These are phyloP conservation scores for Hydrolagus colliei DNA, from an alignment of 2,797 vertebrate genomes.

Conservation along the genomic window DNA sequence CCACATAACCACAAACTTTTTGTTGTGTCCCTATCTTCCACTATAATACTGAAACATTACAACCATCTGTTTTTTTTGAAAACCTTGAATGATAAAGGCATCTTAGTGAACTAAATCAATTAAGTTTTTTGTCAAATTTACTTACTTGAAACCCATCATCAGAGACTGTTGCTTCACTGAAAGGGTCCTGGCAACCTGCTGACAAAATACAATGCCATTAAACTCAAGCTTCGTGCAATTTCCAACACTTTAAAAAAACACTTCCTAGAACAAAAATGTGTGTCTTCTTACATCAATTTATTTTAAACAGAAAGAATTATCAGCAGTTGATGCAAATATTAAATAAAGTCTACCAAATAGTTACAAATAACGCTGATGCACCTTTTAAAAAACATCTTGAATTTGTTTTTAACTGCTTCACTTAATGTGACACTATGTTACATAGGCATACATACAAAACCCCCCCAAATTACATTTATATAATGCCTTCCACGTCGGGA, in stretches of 20 bases:
- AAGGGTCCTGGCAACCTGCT: slow-evolving; percentile 69
- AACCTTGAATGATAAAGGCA: neutral
- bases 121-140: slow-evolving; percentile 37
- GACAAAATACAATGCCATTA: slow-evolving; percentile 33
- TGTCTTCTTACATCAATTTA: neutral
- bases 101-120: slow-evolving; percentile 5
- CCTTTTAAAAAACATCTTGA: no score
- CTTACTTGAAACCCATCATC: slow-evolving; percentile 85
- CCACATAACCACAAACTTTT: no score
- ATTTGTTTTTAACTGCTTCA: no score
- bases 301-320: neutral
- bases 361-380: neutral
- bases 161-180: slow-evolving; percentile 70
- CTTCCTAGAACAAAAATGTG: no score
- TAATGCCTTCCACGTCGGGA: no score
- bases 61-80: no score
- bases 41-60: no score
- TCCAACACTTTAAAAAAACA: no score
- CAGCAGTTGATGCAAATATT: neutral
- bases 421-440: no score
- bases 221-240: neutral
- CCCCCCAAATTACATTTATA: no score
- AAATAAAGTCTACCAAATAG: neutral
- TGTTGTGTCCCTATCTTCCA: no score
- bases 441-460: no score